Percentiles rank a stretch among this genome's conserved stretches.
Evolutionary conservation across 2,888 invertebrate genomes (phyloP).

Genomic region (Bombylius major): DNA sequence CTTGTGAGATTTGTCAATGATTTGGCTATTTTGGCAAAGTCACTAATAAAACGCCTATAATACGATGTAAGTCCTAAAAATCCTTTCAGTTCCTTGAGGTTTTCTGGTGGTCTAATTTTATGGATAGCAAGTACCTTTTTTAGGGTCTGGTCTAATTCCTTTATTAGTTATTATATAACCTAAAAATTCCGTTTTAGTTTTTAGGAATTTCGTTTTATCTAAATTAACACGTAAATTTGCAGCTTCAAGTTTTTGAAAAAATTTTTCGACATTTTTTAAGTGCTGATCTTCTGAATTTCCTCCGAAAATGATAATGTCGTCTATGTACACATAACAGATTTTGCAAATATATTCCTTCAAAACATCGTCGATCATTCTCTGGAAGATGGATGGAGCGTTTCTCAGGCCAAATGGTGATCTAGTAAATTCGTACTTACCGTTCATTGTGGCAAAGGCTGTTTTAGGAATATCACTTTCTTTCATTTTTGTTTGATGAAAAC

Average conservation of each 20-base stretch:
- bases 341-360: conserved; percentile 9
- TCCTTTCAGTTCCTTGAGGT: neutral
- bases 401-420: conserved; percentile 1
- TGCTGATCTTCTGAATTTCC: too few species aligned
- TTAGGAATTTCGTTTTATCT: too few species aligned
- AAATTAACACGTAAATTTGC: too few species aligned
- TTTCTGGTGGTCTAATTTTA: neutral
- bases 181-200: too few species aligned
- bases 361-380: conserved; percentile 16
- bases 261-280: too few species aligned
- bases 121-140: neutral
- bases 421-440: conserved; percentile 4
- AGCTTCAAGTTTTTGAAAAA: too few species aligned
- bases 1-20: neutral
- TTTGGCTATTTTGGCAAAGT: conserved; percentile 12
- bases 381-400: conserved; percentile 10
- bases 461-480: too few species aligned
- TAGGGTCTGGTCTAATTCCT: neutral
- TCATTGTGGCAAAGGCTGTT: too few species aligned
- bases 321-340: conserved; percentile 12
- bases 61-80: neutral
- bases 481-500: too few species aligned
- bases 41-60: conserved; percentile 7
- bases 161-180: too few species aligned
- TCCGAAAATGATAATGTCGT: conserved; percentile 3